Conservation (phyloP, 2,888 invertebrate species). For the Lasioglossum marginatum region DNA sequence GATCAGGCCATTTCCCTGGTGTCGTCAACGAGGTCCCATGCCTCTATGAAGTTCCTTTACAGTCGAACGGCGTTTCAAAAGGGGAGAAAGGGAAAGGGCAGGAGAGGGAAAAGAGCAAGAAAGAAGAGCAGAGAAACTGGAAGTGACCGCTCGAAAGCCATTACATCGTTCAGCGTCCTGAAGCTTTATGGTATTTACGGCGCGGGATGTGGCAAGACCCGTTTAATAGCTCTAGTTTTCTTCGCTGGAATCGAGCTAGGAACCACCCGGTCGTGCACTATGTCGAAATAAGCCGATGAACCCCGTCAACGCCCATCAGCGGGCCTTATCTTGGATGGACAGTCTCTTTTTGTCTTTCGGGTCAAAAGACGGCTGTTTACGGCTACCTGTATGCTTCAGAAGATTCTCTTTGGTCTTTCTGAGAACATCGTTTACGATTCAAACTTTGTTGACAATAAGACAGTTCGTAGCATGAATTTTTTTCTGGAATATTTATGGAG, state of each 20-base stretch:
- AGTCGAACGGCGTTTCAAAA: slow-evolving; percentile 48
- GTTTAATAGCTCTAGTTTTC: slow-evolving; percentile 74
- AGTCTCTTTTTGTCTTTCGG: background rate
- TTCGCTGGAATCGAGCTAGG: background rate
- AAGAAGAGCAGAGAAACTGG: slow-evolving; percentile 27
- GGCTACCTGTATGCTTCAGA: no score
- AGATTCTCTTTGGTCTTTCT: background rate
- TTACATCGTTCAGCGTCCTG: slow-evolving; percentile 31
- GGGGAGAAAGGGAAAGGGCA: background rate
- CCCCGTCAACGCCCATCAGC: background rate
- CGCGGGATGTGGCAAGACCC: slow-evolving; percentile 66
- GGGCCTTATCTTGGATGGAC: background rate
- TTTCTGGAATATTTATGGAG: no score
- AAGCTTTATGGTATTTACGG: slow-evolving; percentile 58
- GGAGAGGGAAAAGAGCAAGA: background rate
- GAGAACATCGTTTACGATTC: background rate
- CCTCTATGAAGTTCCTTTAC: slow-evolving; percentile 45
- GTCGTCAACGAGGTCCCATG: slow-evolving; percentile 51
- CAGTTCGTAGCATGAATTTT: no score
- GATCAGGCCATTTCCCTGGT: slow-evolving; percentile 49
- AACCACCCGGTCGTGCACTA: slow-evolving; percentile 33
- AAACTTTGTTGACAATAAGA: no score
- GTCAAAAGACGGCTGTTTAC: background rate
- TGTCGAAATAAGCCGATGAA: slow-evolving; percentile 54
- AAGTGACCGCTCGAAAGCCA: slow-evolving; percentile 23